Conservation (phyloP, 2,888 invertebrate genomes). For the Drosophila flavopinicola region DNA sequence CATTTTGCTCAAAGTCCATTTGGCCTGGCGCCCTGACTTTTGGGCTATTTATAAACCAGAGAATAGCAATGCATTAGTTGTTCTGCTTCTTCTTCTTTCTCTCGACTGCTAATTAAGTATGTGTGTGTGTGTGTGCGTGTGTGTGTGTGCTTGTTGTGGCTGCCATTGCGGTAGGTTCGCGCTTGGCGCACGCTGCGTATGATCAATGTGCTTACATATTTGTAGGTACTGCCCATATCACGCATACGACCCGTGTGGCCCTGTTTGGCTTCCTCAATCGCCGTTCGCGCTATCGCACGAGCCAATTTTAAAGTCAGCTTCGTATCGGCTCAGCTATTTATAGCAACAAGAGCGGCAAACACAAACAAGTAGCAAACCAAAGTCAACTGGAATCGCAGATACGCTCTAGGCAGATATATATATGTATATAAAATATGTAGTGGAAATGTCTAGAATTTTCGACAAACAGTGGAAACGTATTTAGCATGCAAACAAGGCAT, state of each 20-base stretch:
- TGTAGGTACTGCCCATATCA: constrained; percentile 16
- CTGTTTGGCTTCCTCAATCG: constrained; percentile 14
- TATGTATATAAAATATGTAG: too few species aligned
- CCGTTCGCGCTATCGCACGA: constrained; percentile 24
- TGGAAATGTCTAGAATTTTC: too few species aligned
- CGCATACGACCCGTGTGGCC: constrained; percentile 33
- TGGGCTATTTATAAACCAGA: constrained; percentile 33
- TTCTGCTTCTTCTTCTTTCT: constrained; percentile 3
- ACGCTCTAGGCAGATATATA: too few species aligned
- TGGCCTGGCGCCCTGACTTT: constrained; percentile 38
- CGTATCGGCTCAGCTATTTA: constrained; percentile 45
- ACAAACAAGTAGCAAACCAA: constrained; percentile 21
- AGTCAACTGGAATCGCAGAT: background rate
- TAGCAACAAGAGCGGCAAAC: constrained; percentile 33
- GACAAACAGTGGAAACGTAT: too few species aligned
- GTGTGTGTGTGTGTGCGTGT: background rate
- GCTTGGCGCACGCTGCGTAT: constrained; percentile 52
- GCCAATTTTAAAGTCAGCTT: constrained; percentile 25
- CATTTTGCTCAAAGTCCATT: constrained; percentile 59
- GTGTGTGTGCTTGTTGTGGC: constrained; percentile 3
- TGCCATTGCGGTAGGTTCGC: constrained; percentile 69
- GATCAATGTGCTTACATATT: constrained; percentile 30
- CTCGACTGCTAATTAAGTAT: constrained; percentile 23
- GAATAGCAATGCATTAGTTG: constrained; percentile 18
- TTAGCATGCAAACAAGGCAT: too few species aligned